Evolutionary conservation across 2,113 vertebrate genomes (phyloP).

Genomic region (Catharus bicknelli): DNA sequence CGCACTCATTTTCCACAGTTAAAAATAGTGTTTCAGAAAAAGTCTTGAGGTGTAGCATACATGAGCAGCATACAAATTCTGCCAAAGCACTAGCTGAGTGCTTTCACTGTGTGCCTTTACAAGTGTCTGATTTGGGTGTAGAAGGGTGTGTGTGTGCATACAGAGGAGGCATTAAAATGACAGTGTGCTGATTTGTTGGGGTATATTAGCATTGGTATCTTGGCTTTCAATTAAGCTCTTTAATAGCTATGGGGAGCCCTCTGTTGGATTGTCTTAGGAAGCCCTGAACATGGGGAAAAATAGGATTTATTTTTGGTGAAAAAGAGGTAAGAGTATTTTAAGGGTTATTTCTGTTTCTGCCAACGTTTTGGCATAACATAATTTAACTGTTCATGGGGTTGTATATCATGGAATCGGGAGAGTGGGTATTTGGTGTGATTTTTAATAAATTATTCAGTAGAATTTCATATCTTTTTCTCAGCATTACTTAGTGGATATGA

Average conservation of each 20-base stretch:
- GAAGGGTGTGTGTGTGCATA: background rate
- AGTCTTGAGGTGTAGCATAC: background rate
- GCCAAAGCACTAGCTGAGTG: background rate
- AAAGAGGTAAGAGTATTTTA: background rate
- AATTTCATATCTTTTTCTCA: background rate
- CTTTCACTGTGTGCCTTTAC: background rate
- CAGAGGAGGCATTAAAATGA: background rate
- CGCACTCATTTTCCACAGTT: background rate
- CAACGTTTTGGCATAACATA: background rate
- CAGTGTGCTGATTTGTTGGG: background rate
- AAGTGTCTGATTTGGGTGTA: background rate
- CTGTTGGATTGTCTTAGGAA: conserved; percentile 54
- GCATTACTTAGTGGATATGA: background rate
- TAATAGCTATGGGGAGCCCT: conserved; percentile 56
- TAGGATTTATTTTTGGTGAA: background rate
- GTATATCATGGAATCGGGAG: background rate
- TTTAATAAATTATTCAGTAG: conserved; percentile 16
- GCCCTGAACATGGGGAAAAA: background rate
- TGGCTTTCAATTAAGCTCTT: background rate
- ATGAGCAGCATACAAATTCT: background rate
- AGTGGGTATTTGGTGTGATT: background rate
- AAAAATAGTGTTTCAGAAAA: background rate
- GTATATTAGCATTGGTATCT: fast-evolving
- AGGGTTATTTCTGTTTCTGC: background rate
- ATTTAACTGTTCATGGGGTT: background rate